Conservation (phyloP, 1,140 invertebrate genomes). For the Euwallacea similis region DNA sequence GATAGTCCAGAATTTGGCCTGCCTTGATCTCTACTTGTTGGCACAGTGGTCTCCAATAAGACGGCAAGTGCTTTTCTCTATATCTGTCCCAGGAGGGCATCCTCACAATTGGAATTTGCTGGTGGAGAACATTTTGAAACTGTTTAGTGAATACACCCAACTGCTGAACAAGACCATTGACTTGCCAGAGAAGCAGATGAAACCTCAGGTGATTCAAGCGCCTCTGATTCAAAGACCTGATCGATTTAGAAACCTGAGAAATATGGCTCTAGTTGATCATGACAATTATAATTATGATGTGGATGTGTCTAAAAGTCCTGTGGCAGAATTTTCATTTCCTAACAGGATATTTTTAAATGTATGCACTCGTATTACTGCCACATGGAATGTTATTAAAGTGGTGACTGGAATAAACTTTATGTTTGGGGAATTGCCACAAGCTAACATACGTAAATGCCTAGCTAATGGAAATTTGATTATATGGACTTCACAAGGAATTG, state of each 20-base stretch:
- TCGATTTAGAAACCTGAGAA: conserved; percentile 44
- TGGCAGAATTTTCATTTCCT: conserved; percentile 14
- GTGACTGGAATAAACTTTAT: conserved; percentile 69
- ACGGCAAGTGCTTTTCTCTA: conserved; percentile 64
- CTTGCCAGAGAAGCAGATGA: conserved; percentile 44
- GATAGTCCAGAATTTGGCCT: conserved; percentile 71
- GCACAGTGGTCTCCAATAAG: conserved; percentile 61
- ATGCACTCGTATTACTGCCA: conserved; percentile 30
- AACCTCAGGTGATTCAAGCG: conserved; percentile 18
- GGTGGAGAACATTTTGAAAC: conserved; percentile 60
- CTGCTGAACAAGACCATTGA: conserved; percentile 61
- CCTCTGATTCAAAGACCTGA: conserved; percentile 31
- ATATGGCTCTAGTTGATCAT: conserved; percentile 39
- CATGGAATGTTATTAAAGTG: conserved; percentile 48
- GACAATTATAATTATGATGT: conserved; percentile 30
- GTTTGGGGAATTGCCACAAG: conserved; percentile 70
- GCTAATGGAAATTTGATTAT: conserved; percentile 68
- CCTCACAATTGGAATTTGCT: conserved; percentile 78
- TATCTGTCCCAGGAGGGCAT: conserved; percentile 77
- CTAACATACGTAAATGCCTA: conserved; percentile 65
- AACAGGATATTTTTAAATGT: conserved; percentile 27
- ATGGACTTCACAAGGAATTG: conserved; percentile 71
- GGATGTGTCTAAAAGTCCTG: conserved; percentile 25
- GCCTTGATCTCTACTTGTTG: conserved; percentile 66
- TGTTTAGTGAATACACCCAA: conserved; percentile 64